Evolutionary conservation across 2,113 vertebrate genomes (phyloP), one percentile per base, ranked within the genome.

Genomic region (Cebidichthys violaceus): DNA sequence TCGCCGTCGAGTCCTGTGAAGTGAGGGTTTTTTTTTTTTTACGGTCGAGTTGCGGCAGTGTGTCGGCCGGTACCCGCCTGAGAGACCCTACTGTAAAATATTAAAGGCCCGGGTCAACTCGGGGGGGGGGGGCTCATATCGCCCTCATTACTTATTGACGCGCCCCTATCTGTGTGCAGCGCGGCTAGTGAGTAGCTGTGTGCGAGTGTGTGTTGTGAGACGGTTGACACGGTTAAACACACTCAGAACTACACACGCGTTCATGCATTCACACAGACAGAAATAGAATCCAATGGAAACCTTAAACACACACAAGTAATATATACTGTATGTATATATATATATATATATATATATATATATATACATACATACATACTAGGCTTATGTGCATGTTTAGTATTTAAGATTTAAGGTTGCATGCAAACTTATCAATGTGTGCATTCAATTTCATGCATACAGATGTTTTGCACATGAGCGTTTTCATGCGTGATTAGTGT

Each of bases 121-220:
- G 14, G 4, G 43, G 43, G 13, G 41, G 41, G 13, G 67, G 66
- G 85, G 87, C 84, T 88, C 68, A 80, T 86, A 90, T 82, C 76
- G 35, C 81, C 54, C 59, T 83, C 85, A 92, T 93, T 85, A 92
- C 70, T 93, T 91, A 94, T 92, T 91, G 81, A 95, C 50, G 50
- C 47, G 14, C 22, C 76, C 74, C 57, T 77, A 76, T 89, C 86
- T 54, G 52, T 75, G 75, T 85, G 85, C 84, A 89, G 88, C 37
- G 29, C 79, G 83, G 88, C 82, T 67, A 86, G 80, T 68, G 85
- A 90, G 86, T 55, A 41, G 61, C 39, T 74, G 39, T 66, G 84
- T 35, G 81, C 41, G 69, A 27, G 73, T 41, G n/a, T 68, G 75
- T 74, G 43, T 45, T 65, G 47, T 39, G 43, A 39, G 71, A 77